Percentiles rank a stretch among this genome's conserved stretches.
These are phyloP conservation scores for Psophia crepitans DNA, from an alignment of 2,113 vertebrate genomes.

Conservation along the genomic window DNA sequence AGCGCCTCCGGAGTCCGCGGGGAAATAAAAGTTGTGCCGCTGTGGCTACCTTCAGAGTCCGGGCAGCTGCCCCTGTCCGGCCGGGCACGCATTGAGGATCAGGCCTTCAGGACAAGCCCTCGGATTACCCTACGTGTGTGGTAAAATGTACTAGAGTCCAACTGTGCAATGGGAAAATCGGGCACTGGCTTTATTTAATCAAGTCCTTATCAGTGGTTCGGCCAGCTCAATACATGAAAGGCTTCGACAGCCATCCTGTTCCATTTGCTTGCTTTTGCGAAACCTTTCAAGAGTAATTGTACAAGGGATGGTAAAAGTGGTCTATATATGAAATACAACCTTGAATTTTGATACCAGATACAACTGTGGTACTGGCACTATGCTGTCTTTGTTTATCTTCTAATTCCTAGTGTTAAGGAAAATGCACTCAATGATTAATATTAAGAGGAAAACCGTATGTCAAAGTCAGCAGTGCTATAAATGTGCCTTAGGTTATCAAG, in stretches of 20 bases:
- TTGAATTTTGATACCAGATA: background rate
- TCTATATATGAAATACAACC: background rate
- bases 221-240: background rate
- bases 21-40: rapidly evolving
- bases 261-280: background rate
- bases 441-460: background rate
- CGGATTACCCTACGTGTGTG: rapidly evolving
- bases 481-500: background rate
- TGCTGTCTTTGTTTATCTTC: rapidly evolving
- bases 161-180: background rate
- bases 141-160: rapidly evolving
- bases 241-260: rapidly evolving
- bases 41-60: background rate
- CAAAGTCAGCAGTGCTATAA: background rate
- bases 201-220: background rate
- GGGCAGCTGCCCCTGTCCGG: rapidly evolving
- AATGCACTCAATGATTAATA: background rate
- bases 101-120: background rate
- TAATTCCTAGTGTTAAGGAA: background rate
- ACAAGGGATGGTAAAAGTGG: background rate
- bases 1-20: rapidly evolving
- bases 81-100: rapidly evolving
- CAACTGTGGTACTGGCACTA: background rate
- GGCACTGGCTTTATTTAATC: background rate
- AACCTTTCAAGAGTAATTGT: background rate